These are phyloP conservation scores for Leptoteleia sp. DNA, from an alignment of 1,140 invertebrate species.

Conservation along the genomic window DNA sequence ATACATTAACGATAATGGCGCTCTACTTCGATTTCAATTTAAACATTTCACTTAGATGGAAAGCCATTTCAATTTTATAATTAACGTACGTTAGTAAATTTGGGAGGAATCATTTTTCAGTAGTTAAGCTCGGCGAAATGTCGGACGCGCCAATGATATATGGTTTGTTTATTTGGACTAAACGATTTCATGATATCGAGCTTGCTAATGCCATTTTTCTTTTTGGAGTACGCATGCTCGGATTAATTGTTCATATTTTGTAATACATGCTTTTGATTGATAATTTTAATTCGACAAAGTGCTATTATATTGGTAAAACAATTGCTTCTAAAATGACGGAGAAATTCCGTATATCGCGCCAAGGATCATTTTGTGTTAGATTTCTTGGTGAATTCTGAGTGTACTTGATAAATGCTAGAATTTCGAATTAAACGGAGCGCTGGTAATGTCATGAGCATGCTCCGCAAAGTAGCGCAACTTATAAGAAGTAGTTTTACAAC, in stretches of 20 bases:
- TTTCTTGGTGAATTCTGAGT: conserved; percentile 9
- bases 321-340: too few species aligned
- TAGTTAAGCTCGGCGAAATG: conserved; percentile 44
- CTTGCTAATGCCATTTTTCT: too few species aligned
- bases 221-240: too few species aligned
- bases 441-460: conserved; percentile 16
- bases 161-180: conserved; percentile 44
- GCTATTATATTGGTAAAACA: too few species aligned
- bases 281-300: too few species aligned
- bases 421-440: conserved; percentile 28
- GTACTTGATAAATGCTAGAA: conserved; percentile 17
- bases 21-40: conserved; percentile 45
- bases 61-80: conserved; percentile 52
- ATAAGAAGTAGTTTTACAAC: conserved; percentile 17
- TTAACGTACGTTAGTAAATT: conserved; percentile 39
- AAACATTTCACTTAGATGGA: conserved; percentile 52
- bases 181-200: too few species aligned
- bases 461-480: conserved; percentile 22
- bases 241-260: too few species aligned
- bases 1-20: conserved; percentile 40
- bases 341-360: too few species aligned
- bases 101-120: conserved; percentile 42
- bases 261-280: too few species aligned
- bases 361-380: background rate
- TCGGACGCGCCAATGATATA: conserved; percentile 41